Evolutionary conservation across 2,797 vertebrate species (phyloP).

Genomic region (Acipenser oxyrinchus): DNA sequence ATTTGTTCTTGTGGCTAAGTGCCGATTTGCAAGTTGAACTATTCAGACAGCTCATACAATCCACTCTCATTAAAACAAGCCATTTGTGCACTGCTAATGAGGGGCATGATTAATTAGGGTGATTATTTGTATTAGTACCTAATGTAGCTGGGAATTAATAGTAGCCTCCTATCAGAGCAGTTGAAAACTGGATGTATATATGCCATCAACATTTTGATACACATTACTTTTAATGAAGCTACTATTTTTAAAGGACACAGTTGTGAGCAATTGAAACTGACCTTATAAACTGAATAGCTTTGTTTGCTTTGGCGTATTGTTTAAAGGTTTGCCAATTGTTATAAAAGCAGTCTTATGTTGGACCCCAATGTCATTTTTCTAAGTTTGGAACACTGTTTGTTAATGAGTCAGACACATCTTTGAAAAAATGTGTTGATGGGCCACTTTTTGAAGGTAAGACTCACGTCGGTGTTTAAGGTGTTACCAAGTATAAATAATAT

Average conservation of each 20-base stretch:
- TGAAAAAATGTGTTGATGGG: too few species aligned
- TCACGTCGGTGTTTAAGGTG: too few species aligned
- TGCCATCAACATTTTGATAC: neutral
- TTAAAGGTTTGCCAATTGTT: neutral
- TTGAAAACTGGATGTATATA: neutral
- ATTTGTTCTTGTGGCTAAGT: conserved; percentile 1
- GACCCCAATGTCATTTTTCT: neutral
- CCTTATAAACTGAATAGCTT: conserved; percentile 4
- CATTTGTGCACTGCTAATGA: neutral
- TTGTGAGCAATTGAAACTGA: conserved; percentile 7
- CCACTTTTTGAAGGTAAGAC: too few species aligned
- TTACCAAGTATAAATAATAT: too few species aligned
- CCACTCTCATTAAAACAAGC: neutral
- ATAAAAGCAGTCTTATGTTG: neutral
- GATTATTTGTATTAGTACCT: conserved; percentile 4
- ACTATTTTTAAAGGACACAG: conserved; percentile 1
- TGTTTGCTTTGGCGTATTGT: neutral
- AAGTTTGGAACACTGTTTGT: neutral
- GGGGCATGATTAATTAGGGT: neutral
- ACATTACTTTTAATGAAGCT: neutral
- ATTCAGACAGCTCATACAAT: neutral
- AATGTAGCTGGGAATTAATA: neutral
- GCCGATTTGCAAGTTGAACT: conserved; percentile 1
- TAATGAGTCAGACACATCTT: neutral
- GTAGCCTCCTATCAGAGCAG: neutral